A percentile compares a stretch with the other conserved stretches of the same genome.
Evolutionary conservation across 2,113 vertebrate species (phyloP).

Genomic region (Rousettus leschenaultii): DNA sequence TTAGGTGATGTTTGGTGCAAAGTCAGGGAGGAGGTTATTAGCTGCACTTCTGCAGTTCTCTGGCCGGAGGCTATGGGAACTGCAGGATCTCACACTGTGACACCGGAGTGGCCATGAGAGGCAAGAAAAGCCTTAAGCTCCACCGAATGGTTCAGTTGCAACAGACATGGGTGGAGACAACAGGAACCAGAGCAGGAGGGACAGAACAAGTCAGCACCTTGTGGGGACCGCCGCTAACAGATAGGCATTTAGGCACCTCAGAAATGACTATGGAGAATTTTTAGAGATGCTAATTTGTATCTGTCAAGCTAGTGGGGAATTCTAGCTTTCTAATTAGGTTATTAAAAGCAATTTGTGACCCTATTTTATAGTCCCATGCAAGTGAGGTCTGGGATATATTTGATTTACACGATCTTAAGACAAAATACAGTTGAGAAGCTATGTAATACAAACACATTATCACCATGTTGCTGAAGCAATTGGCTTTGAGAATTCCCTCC

Average conservation of each 20-base stretch:
- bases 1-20: background rate
- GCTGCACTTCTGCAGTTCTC: too few species aligned
- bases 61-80: background rate
- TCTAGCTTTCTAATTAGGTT: background rate
- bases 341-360: background rate
- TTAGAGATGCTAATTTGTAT: background rate
- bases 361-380: background rate
- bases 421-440: background rate
- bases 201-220: background rate
- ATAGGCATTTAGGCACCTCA: background rate
- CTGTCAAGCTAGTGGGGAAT: background rate
- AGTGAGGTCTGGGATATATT: background rate
- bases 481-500: background rate
- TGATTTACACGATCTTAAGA: background rate
- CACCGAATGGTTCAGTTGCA: background rate
- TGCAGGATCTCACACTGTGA: background rate
- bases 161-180: background rate
- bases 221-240: background rate
- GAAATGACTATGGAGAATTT: background rate
- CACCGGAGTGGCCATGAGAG: background rate
- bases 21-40: background rate
- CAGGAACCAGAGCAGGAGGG: background rate
- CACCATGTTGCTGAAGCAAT: background rate
- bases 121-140: background rate
- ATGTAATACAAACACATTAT: background rate